phyloP scores from a whole-genome alignment of 2,888 invertebrate genomes.

The Drosophila mulleri region DNA sequence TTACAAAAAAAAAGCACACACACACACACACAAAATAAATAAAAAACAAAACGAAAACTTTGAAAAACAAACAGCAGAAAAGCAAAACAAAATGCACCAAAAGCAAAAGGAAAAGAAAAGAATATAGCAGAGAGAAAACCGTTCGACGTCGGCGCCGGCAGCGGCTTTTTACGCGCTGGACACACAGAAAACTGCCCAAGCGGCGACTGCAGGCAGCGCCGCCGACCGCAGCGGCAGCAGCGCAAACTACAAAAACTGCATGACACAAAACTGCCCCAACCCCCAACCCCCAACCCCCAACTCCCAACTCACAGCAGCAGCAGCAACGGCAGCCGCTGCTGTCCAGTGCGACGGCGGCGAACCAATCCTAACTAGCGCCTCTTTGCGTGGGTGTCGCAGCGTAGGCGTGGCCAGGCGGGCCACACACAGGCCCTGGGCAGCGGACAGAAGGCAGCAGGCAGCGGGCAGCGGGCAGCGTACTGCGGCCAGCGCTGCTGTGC shows the following conservation, averaged over 20 bases:
- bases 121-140: constrained; percentile 5
- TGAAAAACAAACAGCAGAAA: constrained; percentile 35
- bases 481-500: constrained; percentile 34
- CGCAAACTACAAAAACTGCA: constrained; percentile 48
- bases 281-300: background rate
- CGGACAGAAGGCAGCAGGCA: constrained; percentile 9
- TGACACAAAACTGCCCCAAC: constrained; percentile 35
- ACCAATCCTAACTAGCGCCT: constrained; percentile 78
- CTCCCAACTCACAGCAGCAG: too few species aligned
- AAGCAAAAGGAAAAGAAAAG: background rate
- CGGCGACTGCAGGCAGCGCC: constrained; percentile 27
- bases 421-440: constrained; percentile 28
- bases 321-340: constrained; percentile 36
- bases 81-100: constrained; percentile 29
- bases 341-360: constrained; percentile 69
- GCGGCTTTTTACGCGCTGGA: constrained; percentile 78
- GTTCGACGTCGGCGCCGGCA: constrained; percentile 56
- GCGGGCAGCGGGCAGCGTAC: constrained; percentile 16
- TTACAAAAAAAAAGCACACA: constrained; percentile 47
- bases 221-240: constrained; percentile 30
- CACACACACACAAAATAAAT: background rate
- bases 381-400: constrained; percentile 74
- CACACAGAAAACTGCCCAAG: constrained; percentile 65
- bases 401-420: constrained; percentile 79
- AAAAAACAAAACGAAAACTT: constrained; percentile 7